A percentile compares a stretch with the other conserved stretches of the same genome.
Conservation (phyloP, 2,797 vertebrate genomes). For the Adelosebastes latens region DNA sequence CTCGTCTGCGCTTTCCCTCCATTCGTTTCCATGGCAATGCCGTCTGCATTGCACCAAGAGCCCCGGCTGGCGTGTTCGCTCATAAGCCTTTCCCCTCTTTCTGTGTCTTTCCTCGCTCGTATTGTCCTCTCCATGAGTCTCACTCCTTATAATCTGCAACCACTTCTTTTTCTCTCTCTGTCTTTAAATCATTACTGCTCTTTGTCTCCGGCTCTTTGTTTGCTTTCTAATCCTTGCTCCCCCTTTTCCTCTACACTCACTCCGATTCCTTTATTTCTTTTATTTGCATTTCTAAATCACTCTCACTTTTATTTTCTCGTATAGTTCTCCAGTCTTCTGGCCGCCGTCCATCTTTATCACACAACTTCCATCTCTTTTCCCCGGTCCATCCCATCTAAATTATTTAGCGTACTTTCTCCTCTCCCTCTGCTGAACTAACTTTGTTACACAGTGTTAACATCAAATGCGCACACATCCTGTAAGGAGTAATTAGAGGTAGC, state of each 20-base stretch:
- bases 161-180: not conserved
- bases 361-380: constrained; percentile 10
- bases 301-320: not conserved
- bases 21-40: constrained; percentile 90
- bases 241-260: not conserved
- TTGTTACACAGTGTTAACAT: constrained; percentile 26
- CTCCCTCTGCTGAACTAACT: constrained; percentile 34
- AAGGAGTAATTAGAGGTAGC: constrained; percentile 43
- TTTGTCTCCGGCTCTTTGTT: constrained; percentile 22
- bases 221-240: not conserved
- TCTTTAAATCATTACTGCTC: constrained; percentile 1
- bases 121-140: constrained; percentile 47
- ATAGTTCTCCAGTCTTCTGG: not conserved
- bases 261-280: not conserved
- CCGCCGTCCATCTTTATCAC: constrained; percentile 8
- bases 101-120: constrained; percentile 34
- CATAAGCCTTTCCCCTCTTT: constrained; percentile 66
- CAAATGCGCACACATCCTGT: constrained; percentile 29
- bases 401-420: constrained; percentile 35
- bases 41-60: constrained; percentile 90
- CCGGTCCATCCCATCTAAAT: constrained; percentile 29
- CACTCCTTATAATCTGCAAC: constrained; percentile 17
- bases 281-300: not conserved
- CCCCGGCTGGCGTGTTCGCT: constrained; percentile 73
- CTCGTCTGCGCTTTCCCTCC: constrained; percentile 71